Evolutionary conservation across 2,797 vertebrate genomes (phyloP), one percentile per base, ranked within the genome.

Genomic region (Pelobates cultripes): DNA sequence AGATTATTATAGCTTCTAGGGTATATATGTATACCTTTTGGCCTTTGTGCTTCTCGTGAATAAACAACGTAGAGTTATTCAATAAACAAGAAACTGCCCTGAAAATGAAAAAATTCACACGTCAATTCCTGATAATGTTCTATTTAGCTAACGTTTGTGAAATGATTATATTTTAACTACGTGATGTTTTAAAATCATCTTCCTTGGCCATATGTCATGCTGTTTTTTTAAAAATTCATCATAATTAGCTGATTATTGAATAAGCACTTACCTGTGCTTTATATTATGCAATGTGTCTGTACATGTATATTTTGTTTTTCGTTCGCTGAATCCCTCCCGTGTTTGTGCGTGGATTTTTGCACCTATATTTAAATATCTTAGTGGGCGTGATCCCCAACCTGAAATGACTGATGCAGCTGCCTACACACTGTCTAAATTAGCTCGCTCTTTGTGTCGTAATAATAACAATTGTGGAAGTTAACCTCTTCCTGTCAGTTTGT

Each of bases 391-490:
- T 91, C 92, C 92, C 88, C 86, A 90, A 89, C 90, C 89, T 91
- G 91, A 89, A 84, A 91, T 91, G 91, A 90, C 86, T 87, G 91
- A 86, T 86, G 85, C 86, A 89, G 86, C 81, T 89, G 79, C 86
- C 87, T 92, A 91, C 81, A 89, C 83, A 87, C 90, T 89, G 88
- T 90, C 87, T 92, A 86, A 89, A 90, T 90, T 88, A 90, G 87
- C 89, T 91, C 91, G 90, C 85, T 92, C 87, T 91, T 87, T 91
- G 90, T 92, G 89, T 91, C 89, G 86, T 88, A 91, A 91, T 90
- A 91, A 86, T 87, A 88, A 87, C 83, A 55, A 45, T 7, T 6
- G 0, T 41, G 45, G 55, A 40, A 9, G 28, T 82, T 82, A 82
- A 77, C 80, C 53, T 72, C n/a, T 77, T 82, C 41, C 17, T 44